phyloP scores from a whole-genome alignment of 2,113 vertebrate species.

The Tringa solitaria region DNA sequence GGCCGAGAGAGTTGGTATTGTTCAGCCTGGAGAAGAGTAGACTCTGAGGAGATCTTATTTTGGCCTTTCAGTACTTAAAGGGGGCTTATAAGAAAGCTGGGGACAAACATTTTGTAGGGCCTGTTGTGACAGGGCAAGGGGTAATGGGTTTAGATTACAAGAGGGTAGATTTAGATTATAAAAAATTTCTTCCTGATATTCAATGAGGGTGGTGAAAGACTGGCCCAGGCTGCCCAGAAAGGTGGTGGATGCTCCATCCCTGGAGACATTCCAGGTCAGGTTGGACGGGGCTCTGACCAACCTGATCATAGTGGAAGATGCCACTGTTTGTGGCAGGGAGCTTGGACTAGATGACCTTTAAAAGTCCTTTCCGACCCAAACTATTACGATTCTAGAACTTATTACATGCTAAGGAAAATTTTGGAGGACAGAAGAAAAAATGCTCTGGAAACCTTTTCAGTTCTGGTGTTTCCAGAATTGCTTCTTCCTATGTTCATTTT shows the following conservation, averaged over 20 bases:
- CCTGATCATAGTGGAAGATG: not conserved
- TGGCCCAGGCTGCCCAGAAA: not conserved
- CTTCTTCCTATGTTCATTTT: not conserved
- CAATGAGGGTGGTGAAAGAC: not conserved
- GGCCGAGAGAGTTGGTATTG: not conserved
- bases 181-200: no score
- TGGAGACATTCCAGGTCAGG: not conserved
- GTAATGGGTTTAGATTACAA: not conserved
- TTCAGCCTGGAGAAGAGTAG: not conserved
- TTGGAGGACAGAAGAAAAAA: not conserved
- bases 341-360: not conserved
- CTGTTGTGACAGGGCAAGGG: not conserved
- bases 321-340: not conserved
- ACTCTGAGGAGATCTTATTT: not conserved
- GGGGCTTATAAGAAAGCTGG: not conserved
- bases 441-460: not conserved
- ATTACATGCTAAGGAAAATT: not conserved
- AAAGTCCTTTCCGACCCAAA: not conserved
- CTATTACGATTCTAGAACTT: not conserved
- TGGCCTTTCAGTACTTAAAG: not conserved
- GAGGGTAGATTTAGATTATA: not conserved
- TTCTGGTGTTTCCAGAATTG: not conserved
- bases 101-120: not conserved
- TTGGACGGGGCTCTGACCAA: not conserved
- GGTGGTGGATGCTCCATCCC: not conserved